These are phyloP conservation scores for Drosophila sechellia DNA, from an alignment of 1,140 invertebrate genomes.

Conservation along the genomic window DNA sequence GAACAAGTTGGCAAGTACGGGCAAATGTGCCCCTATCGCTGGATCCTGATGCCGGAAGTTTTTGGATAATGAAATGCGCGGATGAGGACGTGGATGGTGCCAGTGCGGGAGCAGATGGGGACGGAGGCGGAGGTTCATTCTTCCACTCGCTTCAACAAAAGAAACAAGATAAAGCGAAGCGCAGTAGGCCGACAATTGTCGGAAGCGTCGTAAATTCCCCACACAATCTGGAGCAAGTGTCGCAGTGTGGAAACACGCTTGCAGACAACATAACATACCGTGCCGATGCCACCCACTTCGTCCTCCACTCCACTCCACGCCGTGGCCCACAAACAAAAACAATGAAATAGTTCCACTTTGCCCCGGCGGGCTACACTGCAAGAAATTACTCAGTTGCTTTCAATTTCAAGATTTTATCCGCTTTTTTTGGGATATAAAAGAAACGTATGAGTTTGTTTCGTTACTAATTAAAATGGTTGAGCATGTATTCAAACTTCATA, in stretches of 20 bases:
- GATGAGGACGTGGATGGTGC: conserved; percentile 3
- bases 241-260: conserved; percentile 73
- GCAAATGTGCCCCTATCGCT: conserved; percentile 65
- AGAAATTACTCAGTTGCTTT: neutral
- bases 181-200: conserved; percentile 49
- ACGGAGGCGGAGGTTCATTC: neutral
- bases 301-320: neutral
- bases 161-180: conserved; percentile 46
- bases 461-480: too few relatives aligned
- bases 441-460: neutral
- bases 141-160: conserved; percentile 30
- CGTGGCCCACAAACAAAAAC: conserved; percentile 32
- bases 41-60: conserved; percentile 62
- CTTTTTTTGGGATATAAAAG: neutral
- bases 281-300: conserved; percentile 9
- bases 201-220: conserved; percentile 78
- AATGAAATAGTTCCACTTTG: conserved; percentile 48
- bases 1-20: conserved; percentile 42
- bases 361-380: neutral
- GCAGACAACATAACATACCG: conserved; percentile 46
- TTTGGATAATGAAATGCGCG: conserved; percentile 69
- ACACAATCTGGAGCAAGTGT: conserved; percentile 82
- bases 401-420: neutral
- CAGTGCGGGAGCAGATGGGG: neutral
- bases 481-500: too few relatives aligned